Evolutionary conservation across 2,113 vertebrate species (phyloP).

Genomic region (Chaetura pelagica): DNA sequence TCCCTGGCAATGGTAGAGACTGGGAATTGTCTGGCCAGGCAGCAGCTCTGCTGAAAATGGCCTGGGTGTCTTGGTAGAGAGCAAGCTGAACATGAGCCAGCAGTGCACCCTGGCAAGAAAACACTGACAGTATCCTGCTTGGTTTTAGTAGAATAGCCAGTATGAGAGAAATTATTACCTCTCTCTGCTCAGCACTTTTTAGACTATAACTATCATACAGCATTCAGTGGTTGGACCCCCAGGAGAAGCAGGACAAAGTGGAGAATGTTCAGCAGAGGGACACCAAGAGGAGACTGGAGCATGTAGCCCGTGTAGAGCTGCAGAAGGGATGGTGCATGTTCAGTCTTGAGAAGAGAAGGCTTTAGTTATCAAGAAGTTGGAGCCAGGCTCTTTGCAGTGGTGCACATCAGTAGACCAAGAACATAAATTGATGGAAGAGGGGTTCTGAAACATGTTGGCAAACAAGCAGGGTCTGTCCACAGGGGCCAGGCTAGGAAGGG

Average conservation of each 20-base stretch:
- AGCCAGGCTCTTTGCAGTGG: background rate
- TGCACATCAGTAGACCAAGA: background rate
- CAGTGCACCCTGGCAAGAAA: background rate
- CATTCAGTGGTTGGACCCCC: background rate
- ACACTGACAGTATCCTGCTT: background rate
- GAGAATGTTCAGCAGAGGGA: background rate
- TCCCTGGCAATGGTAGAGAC: background rate
- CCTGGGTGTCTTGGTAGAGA: background rate
- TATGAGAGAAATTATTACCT: background rate
- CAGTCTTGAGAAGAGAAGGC: background rate
- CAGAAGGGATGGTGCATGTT: background rate
- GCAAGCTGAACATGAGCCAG: background rate
- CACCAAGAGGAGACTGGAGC: background rate
- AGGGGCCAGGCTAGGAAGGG: background rate
- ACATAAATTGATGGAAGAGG: background rate
- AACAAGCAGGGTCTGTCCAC: background rate
- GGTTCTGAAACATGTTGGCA: background rate
- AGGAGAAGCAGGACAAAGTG: background rate
- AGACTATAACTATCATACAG: background rate
- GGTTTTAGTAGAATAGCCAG: background rate
- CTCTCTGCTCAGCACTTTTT: background rate
- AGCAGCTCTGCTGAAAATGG: background rate
- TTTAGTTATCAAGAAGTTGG: background rate
- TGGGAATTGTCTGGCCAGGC: background rate
- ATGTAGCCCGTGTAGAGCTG: background rate